phyloP scores from a whole-genome alignment of 2,888 invertebrate genomes.

The Melinopterus prodromus region DNA sequence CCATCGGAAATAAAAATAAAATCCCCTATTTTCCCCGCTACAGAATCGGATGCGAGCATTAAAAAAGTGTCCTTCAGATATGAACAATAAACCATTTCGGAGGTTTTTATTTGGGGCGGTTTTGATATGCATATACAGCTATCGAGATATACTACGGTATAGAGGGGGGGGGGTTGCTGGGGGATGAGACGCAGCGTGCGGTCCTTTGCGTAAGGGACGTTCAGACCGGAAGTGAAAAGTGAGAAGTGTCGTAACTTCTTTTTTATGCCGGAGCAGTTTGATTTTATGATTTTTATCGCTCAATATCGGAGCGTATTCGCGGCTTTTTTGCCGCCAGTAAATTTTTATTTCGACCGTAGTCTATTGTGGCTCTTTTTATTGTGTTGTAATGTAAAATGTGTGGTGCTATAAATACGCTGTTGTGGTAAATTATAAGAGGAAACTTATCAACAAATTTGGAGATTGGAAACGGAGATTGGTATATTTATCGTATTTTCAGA shows the following conservation, averaged over 20 bases:
- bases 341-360: not conserved
- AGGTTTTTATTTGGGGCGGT: slow-evolving; percentile 12
- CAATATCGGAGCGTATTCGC: not conserved
- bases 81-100: slow-evolving; percentile 21
- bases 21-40: slow-evolving; percentile 19
- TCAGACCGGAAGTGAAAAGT: slow-evolving; percentile 12
- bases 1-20: slow-evolving; percentile 25
- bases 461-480: too few relatives aligned
- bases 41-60: not conserved
- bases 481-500: too few relatives aligned
- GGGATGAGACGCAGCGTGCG: not conserved
- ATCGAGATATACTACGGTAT: not conserved
- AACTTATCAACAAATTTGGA: too few relatives aligned
- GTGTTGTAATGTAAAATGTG: not conserved
- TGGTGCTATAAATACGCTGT: too few relatives aligned
- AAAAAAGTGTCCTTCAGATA: slow-evolving; percentile 13
- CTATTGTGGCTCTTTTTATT: not conserved
- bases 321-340: not conserved
- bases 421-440: too few relatives aligned
- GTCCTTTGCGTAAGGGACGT: slow-evolving; percentile 5
- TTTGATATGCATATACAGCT: slow-evolving; percentile 8
- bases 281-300: slow-evolving; percentile 15
- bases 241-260: slow-evolving; percentile 8
- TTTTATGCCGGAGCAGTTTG: not conserved
- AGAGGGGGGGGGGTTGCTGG: not conserved